Base-by-base conservation (phyloP, 1,140 invertebrate genomes). In the Batillaria attramentaria region DNA sequence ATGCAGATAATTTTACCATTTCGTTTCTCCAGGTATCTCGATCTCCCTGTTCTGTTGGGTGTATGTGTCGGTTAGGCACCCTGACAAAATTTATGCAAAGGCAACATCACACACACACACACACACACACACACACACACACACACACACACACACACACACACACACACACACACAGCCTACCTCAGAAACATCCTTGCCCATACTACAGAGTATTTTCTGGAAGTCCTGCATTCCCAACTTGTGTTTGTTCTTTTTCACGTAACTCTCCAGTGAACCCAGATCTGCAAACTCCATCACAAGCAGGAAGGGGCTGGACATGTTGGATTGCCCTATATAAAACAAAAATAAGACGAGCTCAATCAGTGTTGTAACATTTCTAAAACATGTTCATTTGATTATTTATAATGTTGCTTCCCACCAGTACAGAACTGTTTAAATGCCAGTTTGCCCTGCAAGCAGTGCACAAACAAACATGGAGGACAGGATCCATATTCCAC, bases 231-330 rank as follows among this genome's bases (percentile, higher is more conserved):
- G 37, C 1, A 8, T 42, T 10, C 73, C 73, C 0, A 75, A 57
- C 37, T 16, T 16, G 4, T 3, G 2, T 3, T 33, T n/a, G 13
- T 62, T 62, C 4, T 41, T 13, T 31, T 75, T 35, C 0, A 75
- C 37, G n/a, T 62, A 75, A 3, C 10, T 28, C 24, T 75, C 73
- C 73, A 75, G 33, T 33, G 54, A 62, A 3, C 73, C 73, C n/a
- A 4, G 16, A 54, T 57, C 73, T 10, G 57, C 73, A 42, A 39
- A 75, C 73, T 75, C 73, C 57, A 75, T 39, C 37, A 75, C 73
- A 35, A 75, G 37, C 31, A 41, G 35, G 35, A 50, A 57, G 1
- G 46, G 72, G 8, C 39, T 39, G n/a, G n/a, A n/a, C n/a, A n/a
- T n/a, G n/a, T n/a, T n/a, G n/a, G n/a, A n/a, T n/a, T n/a, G n/a